Conservation (phyloP, 2,797 vertebrate genomes). For the Varecia variegata region DNA sequence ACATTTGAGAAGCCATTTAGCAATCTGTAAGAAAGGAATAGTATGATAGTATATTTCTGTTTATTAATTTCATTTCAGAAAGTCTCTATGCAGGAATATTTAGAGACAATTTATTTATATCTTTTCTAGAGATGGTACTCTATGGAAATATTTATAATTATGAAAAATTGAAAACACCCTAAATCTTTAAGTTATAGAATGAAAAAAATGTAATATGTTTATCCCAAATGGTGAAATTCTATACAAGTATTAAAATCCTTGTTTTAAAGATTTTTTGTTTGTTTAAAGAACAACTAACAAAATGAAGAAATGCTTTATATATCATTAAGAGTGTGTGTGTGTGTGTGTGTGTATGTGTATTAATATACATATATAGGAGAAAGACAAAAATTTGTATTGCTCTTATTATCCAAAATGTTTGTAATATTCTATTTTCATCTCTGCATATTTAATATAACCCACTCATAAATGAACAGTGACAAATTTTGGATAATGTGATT, state of each 20-base stretch:
- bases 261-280: background rate
- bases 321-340: too few species aligned
- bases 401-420: background rate
- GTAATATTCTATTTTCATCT: background rate
- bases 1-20: background rate
- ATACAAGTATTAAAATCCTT: background rate
- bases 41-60: background rate
- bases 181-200: background rate
- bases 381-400: background rate
- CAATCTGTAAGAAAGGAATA: background rate
- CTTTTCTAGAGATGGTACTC: background rate
- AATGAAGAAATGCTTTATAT: background rate
- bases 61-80: background rate
- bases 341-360: background rate
- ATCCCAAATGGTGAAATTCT: background rate
- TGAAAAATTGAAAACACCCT: background rate
- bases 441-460: background rate
- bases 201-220: background rate
- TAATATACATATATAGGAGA: background rate
- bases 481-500: background rate
- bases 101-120: background rate
- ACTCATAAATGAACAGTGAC: background rate
- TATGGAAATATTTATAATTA: background rate
- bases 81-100: background rate
- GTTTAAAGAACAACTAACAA: too few species aligned